Conservation (phyloP, 2,113 vertebrate species). For the Eubucco bourcierii region DNA sequence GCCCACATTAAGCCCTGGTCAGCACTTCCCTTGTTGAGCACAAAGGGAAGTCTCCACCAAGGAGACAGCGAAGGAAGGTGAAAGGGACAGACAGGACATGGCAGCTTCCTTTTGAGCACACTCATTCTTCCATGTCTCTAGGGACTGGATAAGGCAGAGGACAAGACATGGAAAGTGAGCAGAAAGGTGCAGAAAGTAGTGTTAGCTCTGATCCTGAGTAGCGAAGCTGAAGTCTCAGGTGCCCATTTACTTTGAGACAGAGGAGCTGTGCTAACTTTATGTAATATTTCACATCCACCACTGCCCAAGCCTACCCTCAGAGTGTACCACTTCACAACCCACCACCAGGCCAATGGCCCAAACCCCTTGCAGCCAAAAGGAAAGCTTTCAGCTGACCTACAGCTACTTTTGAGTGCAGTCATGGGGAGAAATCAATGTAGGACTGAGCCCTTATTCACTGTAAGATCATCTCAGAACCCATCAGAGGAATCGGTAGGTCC, state of each 20-base stretch:
- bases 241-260: background rate
- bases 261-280: background rate
- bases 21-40: background rate
- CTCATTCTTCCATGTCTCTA: background rate
- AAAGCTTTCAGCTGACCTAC: background rate
- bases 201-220: background rate
- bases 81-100: background rate
- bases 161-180: background rate
- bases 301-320: too few relatives aligned
- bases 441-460: background rate
- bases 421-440: rapidly evolving
- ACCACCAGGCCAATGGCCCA: background rate
- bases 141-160: background rate
- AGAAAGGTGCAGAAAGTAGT: background rate
- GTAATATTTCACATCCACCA: background rate
- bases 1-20: background rate
- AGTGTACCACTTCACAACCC: background rate
- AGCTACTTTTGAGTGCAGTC: background rate
- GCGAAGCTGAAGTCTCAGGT: background rate
- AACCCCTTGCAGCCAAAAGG: background rate
- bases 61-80: background rate
- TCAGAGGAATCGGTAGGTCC: background rate
- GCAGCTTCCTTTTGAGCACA: background rate
- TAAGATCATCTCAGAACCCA: background rate
- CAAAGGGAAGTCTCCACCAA: background rate